Percentiles rank a stretch among this genome's conserved stretches.
Evolutionary conservation across 2,113 vertebrate genomes (phyloP).

Genomic region (Mormyrus iriodes): DNA sequence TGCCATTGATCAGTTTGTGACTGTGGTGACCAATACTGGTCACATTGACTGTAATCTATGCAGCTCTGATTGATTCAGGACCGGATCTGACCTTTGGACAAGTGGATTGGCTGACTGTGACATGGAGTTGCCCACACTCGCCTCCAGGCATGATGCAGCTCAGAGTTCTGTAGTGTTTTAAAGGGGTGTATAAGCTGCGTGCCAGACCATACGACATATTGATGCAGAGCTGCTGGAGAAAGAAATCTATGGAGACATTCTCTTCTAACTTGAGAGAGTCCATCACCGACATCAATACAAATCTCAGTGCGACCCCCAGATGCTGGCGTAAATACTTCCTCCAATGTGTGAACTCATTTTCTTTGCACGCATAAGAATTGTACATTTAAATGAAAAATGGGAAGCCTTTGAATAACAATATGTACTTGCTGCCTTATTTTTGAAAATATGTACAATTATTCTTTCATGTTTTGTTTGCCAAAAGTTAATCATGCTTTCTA

Average conservation of each 20-base stretch:
- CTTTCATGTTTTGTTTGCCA: conserved; percentile 44
- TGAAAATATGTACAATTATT: conserved; percentile 27
- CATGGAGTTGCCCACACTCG: not conserved
- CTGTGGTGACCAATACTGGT: not conserved
- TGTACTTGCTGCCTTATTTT: conserved; percentile 56
- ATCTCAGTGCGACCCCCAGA: not conserved
- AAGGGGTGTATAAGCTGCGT: not conserved
- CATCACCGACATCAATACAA: not conserved
- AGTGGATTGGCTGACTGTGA: not conserved
- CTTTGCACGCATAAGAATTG: not conserved
- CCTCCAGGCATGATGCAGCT: not conserved
- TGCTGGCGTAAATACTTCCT: not conserved
- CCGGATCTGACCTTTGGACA: not conserved
- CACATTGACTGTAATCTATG: not conserved
- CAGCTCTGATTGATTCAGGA: not conserved
- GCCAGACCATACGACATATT: not conserved
- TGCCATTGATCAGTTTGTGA: not conserved
- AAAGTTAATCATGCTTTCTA: conserved; percentile 30
- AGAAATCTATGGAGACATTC: not conserved
- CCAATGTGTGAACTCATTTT: not conserved
- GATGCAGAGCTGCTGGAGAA: not conserved
- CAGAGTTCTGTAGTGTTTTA: not conserved
- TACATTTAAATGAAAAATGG: conserved; percentile 27
- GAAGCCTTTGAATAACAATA: conserved; percentile 40
- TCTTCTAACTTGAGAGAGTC: not conserved